Evolutionary conservation across 2,888 invertebrate species (phyloP).

Genomic region (Drosophila kuntzei): DNA sequence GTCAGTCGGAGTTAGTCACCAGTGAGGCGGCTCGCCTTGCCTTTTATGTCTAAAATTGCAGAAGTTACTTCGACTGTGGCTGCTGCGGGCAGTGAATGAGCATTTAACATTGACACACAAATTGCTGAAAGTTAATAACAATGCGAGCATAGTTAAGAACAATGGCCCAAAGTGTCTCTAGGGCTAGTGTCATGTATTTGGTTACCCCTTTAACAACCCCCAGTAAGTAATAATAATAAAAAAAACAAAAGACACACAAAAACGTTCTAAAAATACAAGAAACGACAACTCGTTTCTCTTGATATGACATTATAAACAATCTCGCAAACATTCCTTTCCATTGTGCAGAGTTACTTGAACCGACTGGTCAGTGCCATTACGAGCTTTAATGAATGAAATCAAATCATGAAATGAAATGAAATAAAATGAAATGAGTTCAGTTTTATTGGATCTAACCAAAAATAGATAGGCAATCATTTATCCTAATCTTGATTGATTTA

Average conservation of each 20-base stretch:
- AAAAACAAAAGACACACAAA: conserved; percentile 40
- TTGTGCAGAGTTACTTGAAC: conserved; percentile 68
- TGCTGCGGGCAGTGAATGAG: conserved; percentile 66
- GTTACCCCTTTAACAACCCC: conserved; percentile 42
- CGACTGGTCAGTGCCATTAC: conserved; percentile 62
- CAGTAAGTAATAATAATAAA: neutral
- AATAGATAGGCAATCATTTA: conserved; percentile 69
- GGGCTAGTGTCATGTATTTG: conserved; percentile 62
- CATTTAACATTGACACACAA: conserved; percentile 84
- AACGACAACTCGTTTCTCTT: conserved; percentile 27
- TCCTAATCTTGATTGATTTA: conserved; percentile 79
- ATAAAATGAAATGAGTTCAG: conserved; percentile 21
- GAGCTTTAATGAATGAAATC: conserved; percentile 47
- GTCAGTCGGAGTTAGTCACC: conserved; percentile 56
- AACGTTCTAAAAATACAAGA: conserved; percentile 68
- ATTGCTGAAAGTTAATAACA: conserved; percentile 71
- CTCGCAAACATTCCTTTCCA: conserved; percentile 67
- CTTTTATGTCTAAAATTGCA: conserved; percentile 82
- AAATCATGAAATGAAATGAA: neutral
- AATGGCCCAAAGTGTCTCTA: conserved; percentile 50
- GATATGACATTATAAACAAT: conserved; percentile 15
- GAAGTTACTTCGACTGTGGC: conserved; percentile 68
- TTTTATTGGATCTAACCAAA: conserved; percentile 25
- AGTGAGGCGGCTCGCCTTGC: conserved; percentile 68
- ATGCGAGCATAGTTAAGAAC: conserved; percentile 43